Conservation (phyloP, 2,113 vertebrate species). For the Leucosticte australis region DNA sequence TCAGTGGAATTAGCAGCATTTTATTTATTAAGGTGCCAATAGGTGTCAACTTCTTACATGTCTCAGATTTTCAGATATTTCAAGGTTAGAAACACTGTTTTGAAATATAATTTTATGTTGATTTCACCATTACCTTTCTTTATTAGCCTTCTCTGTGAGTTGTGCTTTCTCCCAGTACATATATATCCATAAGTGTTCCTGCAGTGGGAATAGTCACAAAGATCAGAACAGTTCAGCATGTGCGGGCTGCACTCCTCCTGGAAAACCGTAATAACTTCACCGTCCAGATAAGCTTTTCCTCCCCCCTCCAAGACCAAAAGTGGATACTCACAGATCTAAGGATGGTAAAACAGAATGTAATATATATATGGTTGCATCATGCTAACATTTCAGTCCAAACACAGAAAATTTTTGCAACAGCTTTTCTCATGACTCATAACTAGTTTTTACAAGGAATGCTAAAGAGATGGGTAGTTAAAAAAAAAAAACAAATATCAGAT, state of each 20-base stretch:
- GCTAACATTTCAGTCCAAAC: neutral
- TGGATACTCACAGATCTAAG: neutral
- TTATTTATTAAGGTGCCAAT: neutral
- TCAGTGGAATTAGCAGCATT: neutral
- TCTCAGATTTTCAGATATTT: neutral
- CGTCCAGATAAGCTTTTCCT: neutral
- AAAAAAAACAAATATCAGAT: neutral
- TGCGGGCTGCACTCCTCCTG: neutral
- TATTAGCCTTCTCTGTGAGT: neutral
- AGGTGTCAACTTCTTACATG: neutral
- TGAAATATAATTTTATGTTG: neutral
- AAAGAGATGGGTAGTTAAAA: neutral
- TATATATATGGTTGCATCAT: neutral
- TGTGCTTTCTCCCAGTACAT: neutral
- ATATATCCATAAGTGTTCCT: neutral
- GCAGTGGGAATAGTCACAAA: neutral
- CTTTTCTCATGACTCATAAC: neutral
- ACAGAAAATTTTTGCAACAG: neutral
- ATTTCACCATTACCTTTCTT: neutral
- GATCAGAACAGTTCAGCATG: neutral
- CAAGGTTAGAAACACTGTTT: neutral
- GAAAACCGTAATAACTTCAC: neutral
- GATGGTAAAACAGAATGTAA: neutral
- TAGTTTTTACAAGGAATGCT: neutral
- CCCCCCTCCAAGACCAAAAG: neutral